Evolutionary conservation across 1,140 invertebrate species (phyloP), one percentile per base, ranked within the genome.

Genomic region (Microvelia longipes): DNA sequence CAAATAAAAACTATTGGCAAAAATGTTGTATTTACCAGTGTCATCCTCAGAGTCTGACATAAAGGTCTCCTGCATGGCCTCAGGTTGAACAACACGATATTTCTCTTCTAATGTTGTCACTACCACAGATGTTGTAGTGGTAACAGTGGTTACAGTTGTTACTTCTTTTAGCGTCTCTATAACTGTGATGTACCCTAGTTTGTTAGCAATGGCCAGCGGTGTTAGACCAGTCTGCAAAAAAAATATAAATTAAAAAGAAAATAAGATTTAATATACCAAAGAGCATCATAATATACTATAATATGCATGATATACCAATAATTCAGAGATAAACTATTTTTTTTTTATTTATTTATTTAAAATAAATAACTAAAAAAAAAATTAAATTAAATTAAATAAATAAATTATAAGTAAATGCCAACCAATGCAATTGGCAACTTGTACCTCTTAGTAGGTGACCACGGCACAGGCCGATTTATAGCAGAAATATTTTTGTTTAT

Each of bases 11-110:
- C 15, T 64, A n/a, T n/a, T n/a, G n/a, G n/a, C n/a, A n/a, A n/a
- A n/a, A 26, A 26, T 13, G 15, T 64, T 64, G 11, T 14, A 24
- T 11, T 15, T 70, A 90, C 92, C 93, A 81, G 92, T 94, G 87
- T 99, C 97, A 80, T 99, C 97, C 80, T 99, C 97, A 28, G 94
- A 98, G 81, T 99, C 97, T 63, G 94, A 97, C 85, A 98, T 93
- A 81, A 98, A 94, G 29, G 94, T 94, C 81, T 99, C 97, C 78
- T 98, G 94, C 97, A 99, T 99, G 29, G 93, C 90, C 83, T 99
- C 97, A 0, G 97, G 97, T 60, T 94, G 92, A 66, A 97, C 89
- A 25, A 98, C 95, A 81, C 90, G 90, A 79, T 98, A 98, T 80
- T 98, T 96, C 77, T 98, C 96, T 79, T 94, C 92, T 25, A 86